phyloP scores from a whole-genome alignment of 2,797 vertebrate species.

The Meriones psammophilus region DNA sequence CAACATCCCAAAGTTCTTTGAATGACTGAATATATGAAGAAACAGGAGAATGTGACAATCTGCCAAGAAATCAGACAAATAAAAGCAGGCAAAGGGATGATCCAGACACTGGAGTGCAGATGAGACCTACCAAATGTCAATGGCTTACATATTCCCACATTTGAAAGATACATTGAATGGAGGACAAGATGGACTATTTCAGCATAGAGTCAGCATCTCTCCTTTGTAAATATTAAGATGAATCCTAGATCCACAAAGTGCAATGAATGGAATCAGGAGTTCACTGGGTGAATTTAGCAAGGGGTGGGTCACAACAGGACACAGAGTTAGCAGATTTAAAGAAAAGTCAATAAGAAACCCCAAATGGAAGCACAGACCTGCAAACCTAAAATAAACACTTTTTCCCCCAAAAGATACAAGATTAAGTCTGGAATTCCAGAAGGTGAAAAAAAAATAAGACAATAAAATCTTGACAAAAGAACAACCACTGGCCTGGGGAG shows the following conservation, averaged over 20 bases:
- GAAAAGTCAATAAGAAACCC: neutral
- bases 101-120: neutral
- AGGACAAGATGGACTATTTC: neutral
- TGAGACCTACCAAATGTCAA: neutral
- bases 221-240: neutral
- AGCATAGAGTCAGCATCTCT: neutral
- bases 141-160: fast-evolving
- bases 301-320: neutral
- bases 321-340: neutral
- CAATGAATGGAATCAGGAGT: neutral
- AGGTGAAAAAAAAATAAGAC: neutral
- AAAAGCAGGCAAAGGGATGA: neutral
- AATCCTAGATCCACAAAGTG: neutral
- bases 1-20: neutral
- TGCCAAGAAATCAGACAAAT: neutral
- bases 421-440: neutral
- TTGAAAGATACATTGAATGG: neutral
- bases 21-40: neutral
- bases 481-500: neutral
- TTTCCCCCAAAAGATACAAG: neutral
- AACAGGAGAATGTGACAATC: neutral
- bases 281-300: neutral
- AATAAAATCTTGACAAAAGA: slow-evolving; percentile 43
- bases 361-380: neutral
- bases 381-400: neutral